Conservation (phyloP, 2,888 invertebrate species). For the Thysanoteuthis rhombus region DNA sequence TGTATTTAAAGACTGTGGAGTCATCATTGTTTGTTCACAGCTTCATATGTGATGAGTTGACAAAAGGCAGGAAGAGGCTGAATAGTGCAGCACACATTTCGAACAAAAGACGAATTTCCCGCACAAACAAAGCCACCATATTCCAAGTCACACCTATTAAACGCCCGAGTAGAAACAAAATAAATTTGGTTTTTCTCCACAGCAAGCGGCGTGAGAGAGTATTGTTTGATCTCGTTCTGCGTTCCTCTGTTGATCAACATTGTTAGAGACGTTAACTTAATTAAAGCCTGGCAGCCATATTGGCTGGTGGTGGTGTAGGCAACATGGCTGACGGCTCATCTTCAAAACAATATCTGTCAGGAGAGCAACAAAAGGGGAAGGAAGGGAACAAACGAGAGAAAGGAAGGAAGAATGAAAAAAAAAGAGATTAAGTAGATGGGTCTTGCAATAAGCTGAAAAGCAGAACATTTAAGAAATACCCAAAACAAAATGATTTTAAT, state of each 20-base stretch:
- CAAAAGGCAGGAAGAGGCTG: background rate
- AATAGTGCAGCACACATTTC: conserved; percentile 12
- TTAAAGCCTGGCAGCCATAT: background rate
- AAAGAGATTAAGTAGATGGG: background rate
- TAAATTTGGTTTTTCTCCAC: conserved; percentile 12
- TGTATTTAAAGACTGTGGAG: background rate
- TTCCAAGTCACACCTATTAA: conserved; percentile 12
- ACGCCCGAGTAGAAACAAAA: conserved; percentile 12
- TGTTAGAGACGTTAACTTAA: conserved; percentile 12
- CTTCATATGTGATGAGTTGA: background rate
- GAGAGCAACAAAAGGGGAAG: background rate
- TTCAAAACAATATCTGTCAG: conserved; percentile 12
- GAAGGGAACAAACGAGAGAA: background rate
- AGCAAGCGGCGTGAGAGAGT: conserved; percentile 12
- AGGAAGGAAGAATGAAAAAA: background rate
- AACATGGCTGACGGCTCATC: background rate
- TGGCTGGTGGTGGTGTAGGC: background rate
- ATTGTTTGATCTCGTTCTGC: background rate
- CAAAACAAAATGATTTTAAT: background rate
- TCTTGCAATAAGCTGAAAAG: background rate
- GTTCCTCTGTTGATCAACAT: background rate
- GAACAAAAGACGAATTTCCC: background rate
- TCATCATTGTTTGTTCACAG: background rate
- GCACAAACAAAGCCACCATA: conserved; percentile 12
- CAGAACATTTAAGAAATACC: background rate